Conservation (phyloP, 2,888 invertebrate genomes). For the Drosophila lacicola region DNA sequence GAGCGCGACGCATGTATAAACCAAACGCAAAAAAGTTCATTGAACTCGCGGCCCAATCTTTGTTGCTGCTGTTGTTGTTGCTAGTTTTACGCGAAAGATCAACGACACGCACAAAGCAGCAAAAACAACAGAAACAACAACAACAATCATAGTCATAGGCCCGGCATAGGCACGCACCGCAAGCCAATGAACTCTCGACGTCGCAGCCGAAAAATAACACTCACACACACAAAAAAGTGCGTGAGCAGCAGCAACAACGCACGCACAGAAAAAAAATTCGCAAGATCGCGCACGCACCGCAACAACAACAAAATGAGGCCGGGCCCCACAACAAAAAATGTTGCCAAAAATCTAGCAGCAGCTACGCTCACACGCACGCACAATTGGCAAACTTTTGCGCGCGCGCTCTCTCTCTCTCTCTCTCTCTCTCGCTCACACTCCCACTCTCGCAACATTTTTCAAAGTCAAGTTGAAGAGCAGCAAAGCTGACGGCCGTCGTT, state of each 20-base stretch:
- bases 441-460: slow-evolving; percentile 69
- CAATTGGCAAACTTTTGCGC: neutral
- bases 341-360: slow-evolving; percentile 61
- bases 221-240: slow-evolving; percentile 51
- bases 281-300: slow-evolving; percentile 43
- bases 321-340: slow-evolving; percentile 45
- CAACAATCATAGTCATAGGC: slow-evolving; percentile 38
- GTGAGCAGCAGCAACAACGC: slow-evolving; percentile 41
- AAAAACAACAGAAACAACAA: slow-evolving; percentile 37
- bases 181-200: slow-evolving; percentile 63
- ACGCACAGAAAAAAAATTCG: slow-evolving; percentile 21
- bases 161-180: slow-evolving; percentile 56
- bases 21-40: slow-evolving; percentile 72
- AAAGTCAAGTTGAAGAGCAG: slow-evolving; percentile 79
- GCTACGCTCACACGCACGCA: slow-evolving; percentile 1
- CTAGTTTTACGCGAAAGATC: slow-evolving; percentile 61
- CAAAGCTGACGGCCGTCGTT: slow-evolving; percentile 30
- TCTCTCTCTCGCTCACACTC: slow-evolving; percentile 7
- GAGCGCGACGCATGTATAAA: slow-evolving; percentile 27
- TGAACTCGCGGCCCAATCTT: slow-evolving; percentile 61
- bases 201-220: slow-evolving; percentile 21
- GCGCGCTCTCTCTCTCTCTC: neutral
- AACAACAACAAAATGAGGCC: slow-evolving; percentile 33
- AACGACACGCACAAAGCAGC: slow-evolving; percentile 75
- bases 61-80: slow-evolving; percentile 37